Conservation (phyloP, 2,113 vertebrate genomes). For the Chaetodon trifascialis region DNA sequence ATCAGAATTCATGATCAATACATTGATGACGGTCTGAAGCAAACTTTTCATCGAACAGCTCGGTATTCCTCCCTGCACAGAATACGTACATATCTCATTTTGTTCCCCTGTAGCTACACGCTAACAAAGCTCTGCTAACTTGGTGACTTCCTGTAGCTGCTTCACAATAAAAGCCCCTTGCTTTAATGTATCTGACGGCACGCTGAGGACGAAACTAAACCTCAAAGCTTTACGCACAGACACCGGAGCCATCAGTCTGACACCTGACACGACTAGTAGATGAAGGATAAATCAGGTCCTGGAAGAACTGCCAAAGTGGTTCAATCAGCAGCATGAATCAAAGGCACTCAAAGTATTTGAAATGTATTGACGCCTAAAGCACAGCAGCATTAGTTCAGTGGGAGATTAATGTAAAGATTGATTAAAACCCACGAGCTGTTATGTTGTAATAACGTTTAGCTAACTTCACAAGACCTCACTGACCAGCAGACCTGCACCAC, state of each 20-base stretch:
- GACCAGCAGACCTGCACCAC: too few relatives aligned
- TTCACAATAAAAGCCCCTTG: background rate
- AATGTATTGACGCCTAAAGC: background rate
- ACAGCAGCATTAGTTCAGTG: background rate
- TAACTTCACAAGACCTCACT: too few relatives aligned
- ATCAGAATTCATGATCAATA: background rate
- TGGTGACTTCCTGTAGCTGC: background rate
- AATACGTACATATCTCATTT: background rate
- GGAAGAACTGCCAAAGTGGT: too few relatives aligned
- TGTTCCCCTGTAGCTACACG: background rate
- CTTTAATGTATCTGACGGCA: too few relatives aligned
- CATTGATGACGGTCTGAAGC: too few relatives aligned
- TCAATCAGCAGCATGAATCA: background rate
- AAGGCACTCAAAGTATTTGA: conserved; percentile 4
- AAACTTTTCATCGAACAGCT: background rate
- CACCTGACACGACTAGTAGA: too few relatives aligned
- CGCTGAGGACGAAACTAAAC: background rate
- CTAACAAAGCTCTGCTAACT: background rate
- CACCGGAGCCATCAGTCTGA: too few relatives aligned
- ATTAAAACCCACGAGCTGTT: too few relatives aligned
- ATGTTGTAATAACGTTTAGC: too few relatives aligned
- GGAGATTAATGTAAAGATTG: background rate
- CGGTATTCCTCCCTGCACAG: too few relatives aligned
- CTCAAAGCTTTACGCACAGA: too few relatives aligned
- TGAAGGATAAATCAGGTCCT: background rate